Percentiles rank a stretch among this genome's conserved stretches.
Conservation (phyloP, 2,888 invertebrate species). For the Rhopalosiphum nymphaeae region DNA sequence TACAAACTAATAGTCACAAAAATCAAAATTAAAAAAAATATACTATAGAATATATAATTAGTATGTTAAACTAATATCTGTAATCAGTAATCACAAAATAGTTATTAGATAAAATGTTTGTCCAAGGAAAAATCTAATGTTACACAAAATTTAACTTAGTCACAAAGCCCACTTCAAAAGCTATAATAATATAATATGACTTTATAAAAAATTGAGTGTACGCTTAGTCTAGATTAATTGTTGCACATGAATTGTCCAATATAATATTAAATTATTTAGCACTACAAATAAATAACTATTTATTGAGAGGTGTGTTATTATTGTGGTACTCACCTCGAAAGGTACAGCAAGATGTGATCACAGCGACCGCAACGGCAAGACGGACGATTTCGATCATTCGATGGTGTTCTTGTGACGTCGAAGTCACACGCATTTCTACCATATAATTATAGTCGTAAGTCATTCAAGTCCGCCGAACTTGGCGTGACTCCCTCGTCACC, state of each 20-base stretch:
- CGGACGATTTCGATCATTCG: not conserved
- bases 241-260: not conserved
- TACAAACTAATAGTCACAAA: not conserved
- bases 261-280: not conserved
- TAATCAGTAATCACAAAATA: not conserved
- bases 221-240: not conserved
- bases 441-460: not conserved
- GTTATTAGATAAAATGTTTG: not conserved
- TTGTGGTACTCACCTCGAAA: constrained; percentile 16
- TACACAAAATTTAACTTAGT: not conserved
- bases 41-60: not conserved
- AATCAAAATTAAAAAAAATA: not conserved
- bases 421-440: not conserved
- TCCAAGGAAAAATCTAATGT: not conserved
- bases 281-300: not conserved
- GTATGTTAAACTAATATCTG: not conserved
- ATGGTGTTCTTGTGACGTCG: not conserved
- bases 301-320: not conserved
- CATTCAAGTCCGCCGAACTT: not conserved
- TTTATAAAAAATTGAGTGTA: not conserved
- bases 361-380: not conserved
- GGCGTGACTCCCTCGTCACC: not conserved
- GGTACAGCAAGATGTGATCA: constrained; percentile 11
- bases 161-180: not conserved
- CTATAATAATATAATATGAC: not conserved